phyloP scores from a whole-genome alignment of 2,113 vertebrate genomes.

The Calyptommatus sinebrachiatus region DNA sequence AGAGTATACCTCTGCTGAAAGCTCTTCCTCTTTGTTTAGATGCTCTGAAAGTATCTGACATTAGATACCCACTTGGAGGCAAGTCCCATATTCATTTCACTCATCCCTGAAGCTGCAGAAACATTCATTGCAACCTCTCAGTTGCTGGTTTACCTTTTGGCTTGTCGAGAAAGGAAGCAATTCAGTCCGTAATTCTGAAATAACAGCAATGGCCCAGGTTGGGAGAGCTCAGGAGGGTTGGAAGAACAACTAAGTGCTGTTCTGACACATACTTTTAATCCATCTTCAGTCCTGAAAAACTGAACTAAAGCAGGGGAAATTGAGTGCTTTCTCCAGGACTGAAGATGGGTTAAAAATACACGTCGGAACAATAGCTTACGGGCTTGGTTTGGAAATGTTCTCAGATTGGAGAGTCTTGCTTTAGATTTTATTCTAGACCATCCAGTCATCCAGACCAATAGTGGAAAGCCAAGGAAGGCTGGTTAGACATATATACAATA shows the following conservation, averaged over 20 bases:
- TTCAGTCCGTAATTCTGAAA: neutral
- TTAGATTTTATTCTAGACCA: neutral
- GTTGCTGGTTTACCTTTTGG: no score
- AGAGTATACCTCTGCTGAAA: neutral
- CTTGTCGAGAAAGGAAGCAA: neutral
- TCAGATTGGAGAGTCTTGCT: neutral
- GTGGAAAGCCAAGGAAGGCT: fast-evolving
- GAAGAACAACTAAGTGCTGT: no score
- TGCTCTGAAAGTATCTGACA: slow-evolving; percentile 8
- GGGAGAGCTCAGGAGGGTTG: fast-evolving
- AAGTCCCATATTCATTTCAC: slow-evolving; percentile 22
- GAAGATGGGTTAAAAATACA: no score
- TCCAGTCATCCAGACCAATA: neutral
- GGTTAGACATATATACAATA: neutral
- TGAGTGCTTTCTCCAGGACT: no score
- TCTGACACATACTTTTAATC: no score
- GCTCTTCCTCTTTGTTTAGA: neutral
- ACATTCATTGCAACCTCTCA: neutral
- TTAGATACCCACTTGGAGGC: neutral
- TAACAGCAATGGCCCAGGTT: neutral
- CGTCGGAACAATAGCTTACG: no score
- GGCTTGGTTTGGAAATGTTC: no score
- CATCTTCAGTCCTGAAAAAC: no score
- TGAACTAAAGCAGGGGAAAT: no score
- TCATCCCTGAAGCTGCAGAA: neutral